Percentiles rank a stretch among this genome's conserved stretches.
Conservation (phyloP, 2,888 invertebrate genomes). For the Abscondita cerata region DNA sequence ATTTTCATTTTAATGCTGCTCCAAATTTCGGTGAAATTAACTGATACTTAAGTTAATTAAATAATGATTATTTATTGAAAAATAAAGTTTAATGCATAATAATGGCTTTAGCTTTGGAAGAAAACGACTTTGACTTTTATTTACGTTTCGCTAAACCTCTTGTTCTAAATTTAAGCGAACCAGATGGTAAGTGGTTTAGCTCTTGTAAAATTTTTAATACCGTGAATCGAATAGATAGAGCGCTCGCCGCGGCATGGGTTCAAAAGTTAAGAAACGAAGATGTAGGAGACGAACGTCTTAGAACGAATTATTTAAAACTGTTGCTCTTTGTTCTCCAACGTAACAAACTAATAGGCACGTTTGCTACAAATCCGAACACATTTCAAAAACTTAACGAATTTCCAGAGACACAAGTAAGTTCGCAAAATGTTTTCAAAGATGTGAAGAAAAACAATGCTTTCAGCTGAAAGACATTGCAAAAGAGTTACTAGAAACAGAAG, state of each 20-base stretch:
- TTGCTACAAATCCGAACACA: conserved; percentile 53
- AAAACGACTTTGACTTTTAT: conserved; percentile 56
- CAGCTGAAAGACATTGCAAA: conserved; percentile 52
- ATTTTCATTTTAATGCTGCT: conserved; percentile 7
- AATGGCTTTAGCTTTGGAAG: conserved; percentile 13
- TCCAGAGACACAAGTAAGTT: conserved; percentile 49
- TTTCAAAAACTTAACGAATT: conserved; percentile 50
- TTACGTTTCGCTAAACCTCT: conserved; percentile 57
- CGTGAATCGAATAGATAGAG: conserved; percentile 53
- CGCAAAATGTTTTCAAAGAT: not conserved
- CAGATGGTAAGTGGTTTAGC: conserved; percentile 51
- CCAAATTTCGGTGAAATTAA: conserved; percentile 22
- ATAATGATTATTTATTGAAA: not conserved
- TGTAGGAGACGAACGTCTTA: conserved; percentile 47
- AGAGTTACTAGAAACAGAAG: conserved; percentile 50
- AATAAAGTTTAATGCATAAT: not conserved
- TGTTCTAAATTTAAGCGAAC: conserved; percentile 54
- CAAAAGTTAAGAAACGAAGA: conserved; percentile 53
- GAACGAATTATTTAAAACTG: conserved; percentile 58
- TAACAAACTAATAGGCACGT: conserved; percentile 56
- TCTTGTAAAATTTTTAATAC: not conserved
- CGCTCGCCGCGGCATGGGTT: conserved; percentile 58
- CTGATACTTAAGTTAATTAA: not conserved
- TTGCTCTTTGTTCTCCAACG: conserved; percentile 58
- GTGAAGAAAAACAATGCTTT: conserved; percentile 15